Evolutionary conservation across 2,113 vertebrate genomes (phyloP).

Genomic region (Misgurnus mizolepis): DNA sequence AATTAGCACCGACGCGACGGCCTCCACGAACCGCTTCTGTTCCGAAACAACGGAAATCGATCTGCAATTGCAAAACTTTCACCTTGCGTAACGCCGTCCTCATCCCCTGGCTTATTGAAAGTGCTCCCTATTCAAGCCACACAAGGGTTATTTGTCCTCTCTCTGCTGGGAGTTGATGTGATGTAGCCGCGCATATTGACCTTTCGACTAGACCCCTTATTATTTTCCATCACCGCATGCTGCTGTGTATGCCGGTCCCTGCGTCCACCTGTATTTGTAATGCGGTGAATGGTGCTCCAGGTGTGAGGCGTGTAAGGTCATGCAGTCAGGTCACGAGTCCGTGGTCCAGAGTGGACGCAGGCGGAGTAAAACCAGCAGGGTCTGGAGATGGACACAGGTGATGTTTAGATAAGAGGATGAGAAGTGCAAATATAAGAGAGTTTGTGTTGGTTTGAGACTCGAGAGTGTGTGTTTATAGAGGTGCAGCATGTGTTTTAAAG

Average conservation of each 20-base stretch:
- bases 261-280: conserved; percentile 24
- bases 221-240: neutral
- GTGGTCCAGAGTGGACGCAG: neutral
- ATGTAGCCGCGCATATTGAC: conserved; percentile 2
- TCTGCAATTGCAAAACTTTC: neutral
- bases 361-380: conserved; percentile 34
- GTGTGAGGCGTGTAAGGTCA: conserved; percentile 25
- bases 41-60: conserved; percentile 29
- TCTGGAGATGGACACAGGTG: conserved; percentile 31
- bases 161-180: conserved; percentile 5
- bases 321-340: neutral
- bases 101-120: conserved; percentile 3
- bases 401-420: conserved; percentile 51
- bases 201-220: conserved; percentile 59
- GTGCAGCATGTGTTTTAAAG: conserved; percentile 7
- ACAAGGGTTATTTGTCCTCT: conserved; percentile 23
- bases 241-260: conserved; percentile 3
- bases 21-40: neutral
- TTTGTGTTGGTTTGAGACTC: conserved; percentile 34
- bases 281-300: conserved; percentile 20
- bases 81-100: conserved; percentile 4
- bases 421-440: conserved; percentile 31
- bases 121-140: neutral
- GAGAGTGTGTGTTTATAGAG: conserved; percentile 25
- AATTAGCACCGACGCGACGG: conserved; percentile 23